These are phyloP conservation scores for Columba janthina DNA, from an alignment of 2,113 vertebrate genomes.

Conservation along the genomic window DNA sequence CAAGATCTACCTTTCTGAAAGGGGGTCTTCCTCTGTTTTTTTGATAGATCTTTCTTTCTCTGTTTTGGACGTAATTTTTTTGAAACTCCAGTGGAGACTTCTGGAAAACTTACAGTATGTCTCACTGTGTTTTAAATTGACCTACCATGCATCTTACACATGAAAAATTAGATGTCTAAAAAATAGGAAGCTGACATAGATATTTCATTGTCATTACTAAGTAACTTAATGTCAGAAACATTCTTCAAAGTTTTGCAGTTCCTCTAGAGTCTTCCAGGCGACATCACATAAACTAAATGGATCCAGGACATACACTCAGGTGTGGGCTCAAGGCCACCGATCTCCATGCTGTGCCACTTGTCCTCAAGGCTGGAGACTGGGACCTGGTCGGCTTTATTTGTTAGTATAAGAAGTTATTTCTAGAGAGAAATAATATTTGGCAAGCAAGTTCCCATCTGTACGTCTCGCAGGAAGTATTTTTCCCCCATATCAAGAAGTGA, in stretches of 20 bases:
- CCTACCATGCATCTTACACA: background rate
- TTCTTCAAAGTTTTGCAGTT: background rate
- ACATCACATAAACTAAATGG: background rate
- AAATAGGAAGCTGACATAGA: background rate
- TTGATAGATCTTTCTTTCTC: background rate
- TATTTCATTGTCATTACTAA: background rate
- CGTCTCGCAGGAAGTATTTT: background rate
- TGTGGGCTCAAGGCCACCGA: background rate
- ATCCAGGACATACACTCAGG: background rate
- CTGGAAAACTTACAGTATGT: background rate
- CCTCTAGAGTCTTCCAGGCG: background rate
- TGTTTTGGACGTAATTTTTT: background rate
- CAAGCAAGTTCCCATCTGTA: background rate
- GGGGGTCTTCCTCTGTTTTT: background rate
- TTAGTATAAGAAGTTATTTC: background rate
- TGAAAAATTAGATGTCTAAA: background rate
- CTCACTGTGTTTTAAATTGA: background rate
- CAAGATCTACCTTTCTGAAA: background rate
- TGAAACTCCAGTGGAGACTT: background rate
- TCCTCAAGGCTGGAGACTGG: background rate
- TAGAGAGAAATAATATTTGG: background rate
- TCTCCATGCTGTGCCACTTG: background rate
- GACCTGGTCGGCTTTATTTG: background rate
- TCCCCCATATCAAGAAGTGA: background rate
- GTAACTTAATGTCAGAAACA: background rate